A percentile compares a stretch with the other conserved stretches of the same genome.
phyloP scores from a whole-genome alignment of 1,140 invertebrate species.

The Aphelinus atriplicis region DNA sequence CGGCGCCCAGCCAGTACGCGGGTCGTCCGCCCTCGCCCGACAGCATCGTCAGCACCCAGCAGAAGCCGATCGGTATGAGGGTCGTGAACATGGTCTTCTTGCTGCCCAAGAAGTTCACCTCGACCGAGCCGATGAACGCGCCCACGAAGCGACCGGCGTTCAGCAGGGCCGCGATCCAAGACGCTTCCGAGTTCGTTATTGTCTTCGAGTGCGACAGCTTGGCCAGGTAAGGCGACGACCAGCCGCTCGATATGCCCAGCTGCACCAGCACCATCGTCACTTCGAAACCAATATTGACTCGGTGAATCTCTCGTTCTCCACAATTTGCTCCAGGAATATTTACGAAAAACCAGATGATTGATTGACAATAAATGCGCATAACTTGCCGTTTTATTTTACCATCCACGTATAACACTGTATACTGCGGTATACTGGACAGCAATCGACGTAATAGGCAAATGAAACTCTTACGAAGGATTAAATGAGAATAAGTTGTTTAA shows the following conservation, averaged over 20 bases:
- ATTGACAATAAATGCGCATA: no score
- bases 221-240: constrained; percentile 71
- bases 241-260: constrained; percentile 60
- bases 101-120: constrained; percentile 70
- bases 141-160: constrained; percentile 66
- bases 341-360: no score
- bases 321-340: no score
- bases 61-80: constrained; percentile 69
- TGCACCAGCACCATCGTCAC: constrained; percentile 55
- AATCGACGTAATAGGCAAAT: no score
- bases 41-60: constrained; percentile 68
- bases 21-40: constrained; percentile 51
- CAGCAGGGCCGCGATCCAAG: constrained; percentile 73
- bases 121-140: constrained; percentile 53
- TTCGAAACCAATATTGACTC: constrained; percentile 30
- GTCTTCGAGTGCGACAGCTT: constrained; percentile 64
- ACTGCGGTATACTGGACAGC: no score
- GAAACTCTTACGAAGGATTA: no score
- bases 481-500: no score
- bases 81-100: constrained; percentile 73
- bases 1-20: constrained; percentile 67
- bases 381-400: no score
- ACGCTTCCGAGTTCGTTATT: constrained; percentile 69
- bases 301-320: no score
- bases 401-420: no score